A percentile compares a stretch with the other conserved stretches of the same genome.
Evolutionary conservation across 2,888 invertebrate species (phyloP).

Genomic region (Terebella lapidaria): DNA sequence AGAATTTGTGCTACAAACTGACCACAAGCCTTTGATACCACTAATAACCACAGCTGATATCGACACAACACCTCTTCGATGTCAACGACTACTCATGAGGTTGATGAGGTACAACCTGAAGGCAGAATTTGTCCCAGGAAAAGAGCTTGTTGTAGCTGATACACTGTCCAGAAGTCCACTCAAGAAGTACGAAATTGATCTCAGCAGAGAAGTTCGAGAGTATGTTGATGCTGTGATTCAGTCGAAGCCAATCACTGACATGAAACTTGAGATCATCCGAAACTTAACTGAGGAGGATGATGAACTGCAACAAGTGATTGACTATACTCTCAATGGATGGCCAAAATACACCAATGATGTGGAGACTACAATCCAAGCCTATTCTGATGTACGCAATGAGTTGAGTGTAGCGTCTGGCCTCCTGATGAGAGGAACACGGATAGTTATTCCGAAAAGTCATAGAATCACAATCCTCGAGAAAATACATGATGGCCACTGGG

Average conservation of each 20-base stretch:
- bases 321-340: constrained; percentile 18
- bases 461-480: neutral
- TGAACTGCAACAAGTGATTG: constrained; percentile 6
- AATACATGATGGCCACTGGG: constrained; percentile 5
- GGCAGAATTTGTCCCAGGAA: constrained; percentile 20
- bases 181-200: neutral
- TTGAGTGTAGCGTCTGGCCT: constrained; percentile 15
- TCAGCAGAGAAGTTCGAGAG: constrained; percentile 1
- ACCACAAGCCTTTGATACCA: constrained; percentile 27
- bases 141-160: constrained; percentile 23
- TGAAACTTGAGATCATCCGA: constrained; percentile 11
- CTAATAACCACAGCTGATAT: constrained; percentile 24
- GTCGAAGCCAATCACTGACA: constrained; percentile 3
- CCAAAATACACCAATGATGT: too few species aligned
- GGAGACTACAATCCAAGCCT: too few species aligned
- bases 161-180: constrained; percentile 21
- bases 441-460: neutral
- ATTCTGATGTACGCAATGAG: constrained; percentile 8
- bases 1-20: constrained; percentile 21
- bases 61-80: constrained; percentile 19
- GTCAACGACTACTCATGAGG: constrained; percentile 26
- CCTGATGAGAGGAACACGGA: neutral
- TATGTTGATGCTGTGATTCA: neutral
- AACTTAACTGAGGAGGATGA: constrained; percentile 7
- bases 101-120: constrained; percentile 19